A percentile compares a stretch with the other conserved stretches of the same genome.
These are phyloP conservation scores for Platygyra sinensis DNA, from an alignment of 64 coral and sea anemone species.

Conservation along the genomic window DNA sequence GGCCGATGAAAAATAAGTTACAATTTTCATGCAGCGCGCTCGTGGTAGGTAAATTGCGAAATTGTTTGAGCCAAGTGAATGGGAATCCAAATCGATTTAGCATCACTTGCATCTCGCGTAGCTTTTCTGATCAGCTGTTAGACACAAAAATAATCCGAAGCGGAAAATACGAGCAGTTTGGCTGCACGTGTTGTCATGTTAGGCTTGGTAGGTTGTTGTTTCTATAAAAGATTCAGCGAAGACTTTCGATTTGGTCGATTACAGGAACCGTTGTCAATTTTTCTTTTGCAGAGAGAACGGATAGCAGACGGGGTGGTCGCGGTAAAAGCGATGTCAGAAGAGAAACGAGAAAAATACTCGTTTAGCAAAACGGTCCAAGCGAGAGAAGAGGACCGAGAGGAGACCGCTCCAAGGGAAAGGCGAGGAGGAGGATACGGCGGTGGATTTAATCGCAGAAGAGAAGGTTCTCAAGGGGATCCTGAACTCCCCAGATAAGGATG, in stretches of 20 bases:
- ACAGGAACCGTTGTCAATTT: neutral
- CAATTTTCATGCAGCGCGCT: neutral
- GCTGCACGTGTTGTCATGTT: constrained; percentile 13
- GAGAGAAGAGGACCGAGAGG: constrained; percentile 42
- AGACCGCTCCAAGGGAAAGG: constrained; percentile 40
- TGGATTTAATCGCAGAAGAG: constrained; percentile 69
- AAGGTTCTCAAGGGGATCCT: constrained; percentile 31
- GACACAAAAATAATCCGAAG: neutral
- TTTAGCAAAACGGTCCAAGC: constrained; percentile 53
- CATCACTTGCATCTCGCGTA: neutral
- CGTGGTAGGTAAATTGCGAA: neutral
- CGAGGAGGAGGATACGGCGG: constrained; percentile 44
- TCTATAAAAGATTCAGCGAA: neutral
- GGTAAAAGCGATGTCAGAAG: constrained; percentile 48
- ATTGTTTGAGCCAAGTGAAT: neutral
- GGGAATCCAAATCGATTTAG: neutral
- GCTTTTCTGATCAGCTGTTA: neutral
- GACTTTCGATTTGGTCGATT: neutral
- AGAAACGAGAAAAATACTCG: constrained; percentile 75
- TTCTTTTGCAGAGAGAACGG: constrained; percentile 17
- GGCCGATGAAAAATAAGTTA: neutral
- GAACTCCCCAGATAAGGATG: constrained; percentile 89
- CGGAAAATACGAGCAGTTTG: neutral
- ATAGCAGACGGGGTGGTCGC: constrained; percentile 39
- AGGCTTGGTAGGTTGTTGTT: neutral